A percentile compares a stretch with the other conserved stretches of the same genome.
These are phyloP conservation scores for Clistopyga incitator DNA, from an alignment of 2,888 invertebrate genomes.

Conservation along the genomic window DNA sequence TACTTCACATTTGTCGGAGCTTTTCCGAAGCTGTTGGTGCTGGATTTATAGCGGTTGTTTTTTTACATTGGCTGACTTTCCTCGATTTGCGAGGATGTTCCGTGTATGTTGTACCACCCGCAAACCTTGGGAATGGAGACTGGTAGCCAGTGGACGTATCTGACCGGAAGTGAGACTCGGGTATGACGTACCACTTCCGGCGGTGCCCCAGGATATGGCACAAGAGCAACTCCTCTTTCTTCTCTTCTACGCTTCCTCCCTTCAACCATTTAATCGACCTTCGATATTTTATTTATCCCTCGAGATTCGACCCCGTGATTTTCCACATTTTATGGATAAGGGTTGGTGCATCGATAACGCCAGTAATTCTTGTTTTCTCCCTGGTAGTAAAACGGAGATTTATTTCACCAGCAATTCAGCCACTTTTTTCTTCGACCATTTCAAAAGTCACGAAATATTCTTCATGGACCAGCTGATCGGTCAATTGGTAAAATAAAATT, in stretches of 20 bases:
- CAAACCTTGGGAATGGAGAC: constrained; percentile 8
- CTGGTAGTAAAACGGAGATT: not conserved
- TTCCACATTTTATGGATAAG: constrained; percentile 45
- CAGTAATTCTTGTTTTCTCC: constrained; percentile 32
- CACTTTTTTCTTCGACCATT: too few species aligned
- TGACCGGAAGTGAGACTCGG: constrained; percentile 76
- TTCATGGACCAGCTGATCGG: too few species aligned
- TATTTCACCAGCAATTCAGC: not conserved
- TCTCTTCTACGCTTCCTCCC: constrained; percentile 16
- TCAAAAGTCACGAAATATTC: too few species aligned
- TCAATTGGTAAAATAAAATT: not conserved
- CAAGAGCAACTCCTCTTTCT: constrained; percentile 41
- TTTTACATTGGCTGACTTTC: constrained; percentile 30
- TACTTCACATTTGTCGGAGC: constrained; percentile 33
- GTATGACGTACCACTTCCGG: constrained; percentile 81
- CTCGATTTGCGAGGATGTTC: constrained; percentile 44
- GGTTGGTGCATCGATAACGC: constrained; percentile 32
- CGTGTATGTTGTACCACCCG: constrained; percentile 2
- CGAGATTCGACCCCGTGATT: constrained; percentile 31
- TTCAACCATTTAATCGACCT: constrained; percentile 56
- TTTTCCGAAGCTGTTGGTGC: constrained; percentile 13
- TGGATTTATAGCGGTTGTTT: constrained; percentile 17
- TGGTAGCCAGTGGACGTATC: constrained; percentile 52
- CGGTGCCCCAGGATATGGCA: constrained; percentile 41
- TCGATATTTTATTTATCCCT: constrained; percentile 57